phyloP scores from a whole-genome alignment of 2,797 vertebrate genomes.

The Moxostoma hubbsi region DNA sequence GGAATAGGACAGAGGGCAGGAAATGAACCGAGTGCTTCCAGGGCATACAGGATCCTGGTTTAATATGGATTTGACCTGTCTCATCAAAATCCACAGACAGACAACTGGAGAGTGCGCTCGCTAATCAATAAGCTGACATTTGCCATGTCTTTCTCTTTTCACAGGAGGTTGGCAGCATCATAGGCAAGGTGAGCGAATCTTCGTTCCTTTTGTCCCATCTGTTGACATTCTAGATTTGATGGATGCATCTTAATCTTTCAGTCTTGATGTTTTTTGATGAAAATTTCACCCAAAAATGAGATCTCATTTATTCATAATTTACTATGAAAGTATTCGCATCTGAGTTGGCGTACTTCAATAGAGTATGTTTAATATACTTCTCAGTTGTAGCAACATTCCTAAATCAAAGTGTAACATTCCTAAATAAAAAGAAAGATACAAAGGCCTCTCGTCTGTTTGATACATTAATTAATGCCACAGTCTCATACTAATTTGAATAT shows the following conservation, averaged over 20 bases:
- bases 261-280: conserved; percentile 7
- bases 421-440: neutral
- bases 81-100: conserved; percentile 35
- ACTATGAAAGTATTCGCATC: no score
- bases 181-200: conserved; percentile 57
- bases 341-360: no score
- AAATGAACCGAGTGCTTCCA: neutral
- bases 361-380: no score
- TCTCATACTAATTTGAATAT: neutral
- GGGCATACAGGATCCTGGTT: neutral
- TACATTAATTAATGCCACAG: neutral
- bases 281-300: no score
- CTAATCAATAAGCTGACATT: conserved; percentile 52
- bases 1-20: no score
- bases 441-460: neutral
- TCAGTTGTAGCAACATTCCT: no score
- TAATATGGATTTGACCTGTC: conserved; percentile 8
- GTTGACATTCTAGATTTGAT: conserved; percentile 32
- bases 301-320: no score
- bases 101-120: neutral
- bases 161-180: conserved; percentile 64
- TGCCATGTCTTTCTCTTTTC: conserved; percentile 42
- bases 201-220: conserved; percentile 21
- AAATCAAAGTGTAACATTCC: neutral
- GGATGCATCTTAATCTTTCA: neutral